Percentiles rank a stretch among this genome's conserved stretches.
phyloP scores from a whole-genome alignment of 2,888 invertebrate species.

The Mimachlamys varia region DNA sequence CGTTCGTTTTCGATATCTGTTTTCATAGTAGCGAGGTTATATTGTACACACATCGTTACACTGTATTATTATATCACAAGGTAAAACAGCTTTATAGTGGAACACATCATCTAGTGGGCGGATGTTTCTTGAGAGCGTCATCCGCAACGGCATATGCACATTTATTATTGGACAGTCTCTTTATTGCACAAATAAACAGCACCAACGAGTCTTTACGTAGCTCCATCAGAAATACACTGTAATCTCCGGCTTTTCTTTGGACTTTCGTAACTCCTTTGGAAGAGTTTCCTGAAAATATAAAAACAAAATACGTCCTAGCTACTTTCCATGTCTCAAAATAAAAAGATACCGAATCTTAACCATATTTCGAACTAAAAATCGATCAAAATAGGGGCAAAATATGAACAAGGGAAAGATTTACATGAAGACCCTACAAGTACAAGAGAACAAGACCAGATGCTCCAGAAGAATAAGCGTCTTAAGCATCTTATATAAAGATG shows the following conservation, averaged over 20 bases:
- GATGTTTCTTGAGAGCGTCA: background rate
- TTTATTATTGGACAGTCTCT: background rate
- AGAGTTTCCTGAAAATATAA: background rate
- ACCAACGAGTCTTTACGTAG: background rate
- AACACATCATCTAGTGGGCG: background rate
- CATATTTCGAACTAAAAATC: too few relatives aligned
- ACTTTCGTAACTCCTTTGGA: background rate
- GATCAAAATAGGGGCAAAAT: too few relatives aligned
- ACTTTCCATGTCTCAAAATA: too few relatives aligned
- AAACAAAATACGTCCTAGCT: background rate
- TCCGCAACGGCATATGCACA: background rate
- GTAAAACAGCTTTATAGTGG: background rate
- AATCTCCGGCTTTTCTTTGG: slow-evolving; percentile 67
- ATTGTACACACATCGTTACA: background rate
- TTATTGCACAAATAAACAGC: slow-evolving; percentile 30
- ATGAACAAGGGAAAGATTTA: too few relatives aligned
- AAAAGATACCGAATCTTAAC: too few relatives aligned
- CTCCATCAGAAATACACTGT: slow-evolving; percentile 67
- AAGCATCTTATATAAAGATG: too few relatives aligned
- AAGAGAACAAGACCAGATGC: too few relatives aligned
- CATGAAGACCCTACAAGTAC: too few relatives aligned
- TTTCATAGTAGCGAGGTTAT: background rate
- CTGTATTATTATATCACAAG: background rate
- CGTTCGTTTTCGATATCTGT: too few relatives aligned
- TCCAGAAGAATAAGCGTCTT: too few relatives aligned